phyloP scores from a whole-genome alignment of 2,797 vertebrate genomes.

The Argentina silus region DNA sequence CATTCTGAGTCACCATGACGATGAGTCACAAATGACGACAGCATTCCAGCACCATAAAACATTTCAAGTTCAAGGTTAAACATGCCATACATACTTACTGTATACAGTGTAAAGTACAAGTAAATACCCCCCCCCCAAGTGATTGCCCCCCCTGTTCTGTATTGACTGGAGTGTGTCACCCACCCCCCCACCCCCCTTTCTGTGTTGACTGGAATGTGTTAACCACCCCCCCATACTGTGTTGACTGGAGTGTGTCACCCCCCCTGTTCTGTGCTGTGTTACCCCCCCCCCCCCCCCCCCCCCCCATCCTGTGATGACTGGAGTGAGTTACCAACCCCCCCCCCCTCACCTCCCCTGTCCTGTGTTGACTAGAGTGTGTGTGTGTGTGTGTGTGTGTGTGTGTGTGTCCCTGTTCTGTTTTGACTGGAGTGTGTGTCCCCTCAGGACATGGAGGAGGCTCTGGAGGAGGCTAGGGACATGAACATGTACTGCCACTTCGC shows the following conservation, averaged over 20 bases:
- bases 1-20: too few relatives aligned
- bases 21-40: too few relatives aligned
- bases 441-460: conserved; percentile 81
- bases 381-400: conserved; percentile 28
- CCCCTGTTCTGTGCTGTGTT: neutral
- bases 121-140: too few relatives aligned
- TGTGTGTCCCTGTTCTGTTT: neutral
- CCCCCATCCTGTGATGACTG: conserved; percentile 9
- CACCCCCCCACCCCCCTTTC: too few relatives aligned
- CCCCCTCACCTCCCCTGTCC: too few relatives aligned
- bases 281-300: neutral
- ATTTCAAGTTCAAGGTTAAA: too few relatives aligned
- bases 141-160: neutral
- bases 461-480: conserved; percentile 76
- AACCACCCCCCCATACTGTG: too few relatives aligned
- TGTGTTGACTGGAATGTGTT: too few relatives aligned
- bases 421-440: conserved; percentile 7
- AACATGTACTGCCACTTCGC: conserved; percentile 94
- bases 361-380: neutral
- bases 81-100: neutral
- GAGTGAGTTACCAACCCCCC: conserved; percentile 33
- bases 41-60: too few relatives aligned
- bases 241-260: conserved; percentile 8
- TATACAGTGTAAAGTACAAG: too few relatives aligned
- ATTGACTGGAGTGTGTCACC: conserved; percentile 37